These are phyloP conservation scores for Campoplex nolae DNA, from an alignment of 2,888 invertebrate species.

Conservation along the genomic window DNA sequence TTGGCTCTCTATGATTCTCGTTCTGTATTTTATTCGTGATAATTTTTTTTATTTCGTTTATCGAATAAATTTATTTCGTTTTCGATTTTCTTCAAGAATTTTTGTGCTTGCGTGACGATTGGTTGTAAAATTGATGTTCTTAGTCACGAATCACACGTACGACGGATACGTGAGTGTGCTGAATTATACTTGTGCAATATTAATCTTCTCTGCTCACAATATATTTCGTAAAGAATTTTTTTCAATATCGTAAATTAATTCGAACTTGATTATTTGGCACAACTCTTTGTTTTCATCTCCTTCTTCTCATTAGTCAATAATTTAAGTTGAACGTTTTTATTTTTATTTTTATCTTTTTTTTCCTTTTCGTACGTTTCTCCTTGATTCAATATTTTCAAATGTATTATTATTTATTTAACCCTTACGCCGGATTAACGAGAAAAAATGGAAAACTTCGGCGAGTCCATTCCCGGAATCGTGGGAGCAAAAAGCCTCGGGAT, in stretches of 20 bases:
- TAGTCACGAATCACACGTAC: slow-evolving; percentile 16
- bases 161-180: slow-evolving; percentile 60
- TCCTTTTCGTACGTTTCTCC: slow-evolving; percentile 2
- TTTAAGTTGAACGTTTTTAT: not conserved
- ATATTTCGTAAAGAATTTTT: slow-evolving; percentile 11
- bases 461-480: slow-evolving; percentile 58
- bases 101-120: slow-evolving; percentile 11
- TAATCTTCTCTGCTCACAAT: not conserved
- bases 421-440: slow-evolving; percentile 31
- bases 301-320: not conserved
- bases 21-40: not conserved
- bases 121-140: slow-evolving; percentile 24
- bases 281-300: not conserved
- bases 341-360: not conserved
- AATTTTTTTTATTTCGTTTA: not conserved
- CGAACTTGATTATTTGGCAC: slow-evolving; percentile 57
- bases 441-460: slow-evolving; percentile 47
- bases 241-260: not conserved
- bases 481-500: slow-evolving; percentile 27
- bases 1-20: slow-evolving; percentile 48
- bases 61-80: slow-evolving; percentile 1
- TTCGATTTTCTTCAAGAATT: not conserved
- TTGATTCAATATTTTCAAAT: not conserved
- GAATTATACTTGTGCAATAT: slow-evolving; percentile 49
- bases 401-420: slow-evolving; percentile 11